Evolutionary conservation across 2,797 vertebrate genomes (phyloP).

Genomic region (Alca torda): DNA sequence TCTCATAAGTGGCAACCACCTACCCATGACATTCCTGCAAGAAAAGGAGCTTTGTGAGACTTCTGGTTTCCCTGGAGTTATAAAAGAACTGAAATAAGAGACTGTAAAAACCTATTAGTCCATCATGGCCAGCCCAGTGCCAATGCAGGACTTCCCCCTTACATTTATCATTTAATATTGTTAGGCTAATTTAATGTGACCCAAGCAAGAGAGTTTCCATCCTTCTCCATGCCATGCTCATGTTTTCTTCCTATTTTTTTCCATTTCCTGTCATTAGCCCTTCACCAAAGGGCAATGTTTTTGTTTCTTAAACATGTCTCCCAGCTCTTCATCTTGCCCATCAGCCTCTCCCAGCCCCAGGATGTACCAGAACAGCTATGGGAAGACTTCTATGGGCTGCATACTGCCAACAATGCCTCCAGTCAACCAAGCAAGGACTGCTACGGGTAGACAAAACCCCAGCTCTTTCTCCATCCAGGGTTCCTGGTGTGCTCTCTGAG

Average conservation of each 20-base stretch:
- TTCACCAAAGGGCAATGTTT: not conserved
- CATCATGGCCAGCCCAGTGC: not conserved
- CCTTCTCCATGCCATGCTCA: not conserved
- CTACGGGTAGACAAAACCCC: not conserved
- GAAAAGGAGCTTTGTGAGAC: not conserved
- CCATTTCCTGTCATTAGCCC: not conserved
- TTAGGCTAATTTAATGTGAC: not conserved
- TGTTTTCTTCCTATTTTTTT: not conserved
- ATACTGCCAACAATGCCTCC: not conserved
- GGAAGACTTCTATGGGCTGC: not conserved
- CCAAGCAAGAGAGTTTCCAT: not conserved
- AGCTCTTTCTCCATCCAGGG: not conserved
- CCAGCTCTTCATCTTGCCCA: not conserved
- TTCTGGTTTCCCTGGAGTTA: not conserved
- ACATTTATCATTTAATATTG: not conserved
- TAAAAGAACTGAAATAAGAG: not conserved
- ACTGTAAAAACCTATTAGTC: not conserved
- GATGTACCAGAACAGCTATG: not conserved
- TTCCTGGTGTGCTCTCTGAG: not conserved
- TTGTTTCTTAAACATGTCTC: not conserved
- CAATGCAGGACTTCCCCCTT: not conserved
- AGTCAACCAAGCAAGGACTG: not conserved
- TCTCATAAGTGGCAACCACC: not conserved
- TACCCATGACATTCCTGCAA: not conserved
- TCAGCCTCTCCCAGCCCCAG: not conserved